Evolutionary conservation across 2,888 invertebrate species (phyloP).

Genomic region (Pandemis heparana): DNA sequence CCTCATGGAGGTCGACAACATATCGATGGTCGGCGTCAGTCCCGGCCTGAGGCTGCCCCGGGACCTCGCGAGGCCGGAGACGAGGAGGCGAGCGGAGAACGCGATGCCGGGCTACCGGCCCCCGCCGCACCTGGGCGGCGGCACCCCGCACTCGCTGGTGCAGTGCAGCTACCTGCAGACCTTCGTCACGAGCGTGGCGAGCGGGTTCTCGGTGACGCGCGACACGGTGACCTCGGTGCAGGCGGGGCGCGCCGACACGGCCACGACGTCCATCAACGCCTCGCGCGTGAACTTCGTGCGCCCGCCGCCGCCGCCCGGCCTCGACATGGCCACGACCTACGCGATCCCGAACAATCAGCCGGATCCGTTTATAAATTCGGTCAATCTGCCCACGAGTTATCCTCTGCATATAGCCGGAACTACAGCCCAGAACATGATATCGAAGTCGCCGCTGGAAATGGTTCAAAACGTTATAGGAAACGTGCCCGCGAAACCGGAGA

Average conservation of each 20-base stretch:
- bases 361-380: constrained; percentile 79
- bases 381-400: constrained; percentile 78
- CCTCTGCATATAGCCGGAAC: constrained; percentile 80
- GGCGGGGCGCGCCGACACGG: constrained; percentile 91
- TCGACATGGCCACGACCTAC: constrained; percentile 75
- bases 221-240: constrained; percentile 93
- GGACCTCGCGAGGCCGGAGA: constrained; percentile 65
- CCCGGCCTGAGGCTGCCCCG: constrained; percentile 65
- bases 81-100: constrained; percentile 69
- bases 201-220: constrained; percentile 91
- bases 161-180: constrained; percentile 79
- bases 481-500: constrained; percentile 81
- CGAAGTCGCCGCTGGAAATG: constrained; percentile 90
- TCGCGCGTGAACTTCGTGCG: constrained; percentile 79
- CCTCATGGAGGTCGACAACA: constrained; percentile 82
- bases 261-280: constrained; percentile 90
- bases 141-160: constrained; percentile 75
- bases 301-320: constrained; percentile 76
- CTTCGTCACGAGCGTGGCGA: constrained; percentile 85
- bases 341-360: constrained; percentile 81
- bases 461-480: constrained; percentile 91
- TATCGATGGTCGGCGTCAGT: constrained; percentile 81
- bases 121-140: constrained; percentile 79
- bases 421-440: constrained; percentile 82
- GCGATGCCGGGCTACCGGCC: constrained; percentile 81